phyloP scores from a whole-genome alignment of 2,113 vertebrate species.

The Lamprologus callipterus region DNA sequence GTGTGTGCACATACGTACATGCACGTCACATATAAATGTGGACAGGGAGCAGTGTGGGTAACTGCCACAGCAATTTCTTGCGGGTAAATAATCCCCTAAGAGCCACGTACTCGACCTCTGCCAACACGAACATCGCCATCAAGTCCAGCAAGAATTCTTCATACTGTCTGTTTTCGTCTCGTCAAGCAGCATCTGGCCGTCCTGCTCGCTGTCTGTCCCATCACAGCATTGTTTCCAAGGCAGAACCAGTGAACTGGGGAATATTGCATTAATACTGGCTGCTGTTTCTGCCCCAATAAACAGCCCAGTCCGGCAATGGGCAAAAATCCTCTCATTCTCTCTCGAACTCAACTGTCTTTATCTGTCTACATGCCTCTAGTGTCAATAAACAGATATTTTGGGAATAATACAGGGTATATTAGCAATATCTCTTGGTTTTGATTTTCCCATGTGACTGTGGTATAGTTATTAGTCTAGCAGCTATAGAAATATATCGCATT shows the following conservation, averaged over 20 bases:
- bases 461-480: background rate
- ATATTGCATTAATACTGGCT: slow-evolving; percentile 24
- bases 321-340: background rate
- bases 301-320: background rate
- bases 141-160: background rate
- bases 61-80: slow-evolving; percentile 1
- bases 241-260: slow-evolving; percentile 23
- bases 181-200: background rate
- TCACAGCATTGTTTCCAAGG: background rate
- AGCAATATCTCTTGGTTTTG: background rate
- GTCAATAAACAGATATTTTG: background rate
- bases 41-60: background rate
- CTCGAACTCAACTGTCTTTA: background rate
- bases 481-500: background rate
- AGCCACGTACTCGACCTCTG: background rate
- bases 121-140: background rate
- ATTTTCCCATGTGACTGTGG: fast-evolving
- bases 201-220: background rate
- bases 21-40: background rate
- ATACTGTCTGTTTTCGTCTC: background rate
- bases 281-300: slow-evolving; percentile 44
- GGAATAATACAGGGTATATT: background rate
- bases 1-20: background rate
- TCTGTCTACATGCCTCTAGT: background rate
- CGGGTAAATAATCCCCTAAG: slow-evolving; percentile 4